Evolutionary conservation across 2,888 invertebrate genomes (phyloP).

Genomic region (Drosophila conformis): DNA sequence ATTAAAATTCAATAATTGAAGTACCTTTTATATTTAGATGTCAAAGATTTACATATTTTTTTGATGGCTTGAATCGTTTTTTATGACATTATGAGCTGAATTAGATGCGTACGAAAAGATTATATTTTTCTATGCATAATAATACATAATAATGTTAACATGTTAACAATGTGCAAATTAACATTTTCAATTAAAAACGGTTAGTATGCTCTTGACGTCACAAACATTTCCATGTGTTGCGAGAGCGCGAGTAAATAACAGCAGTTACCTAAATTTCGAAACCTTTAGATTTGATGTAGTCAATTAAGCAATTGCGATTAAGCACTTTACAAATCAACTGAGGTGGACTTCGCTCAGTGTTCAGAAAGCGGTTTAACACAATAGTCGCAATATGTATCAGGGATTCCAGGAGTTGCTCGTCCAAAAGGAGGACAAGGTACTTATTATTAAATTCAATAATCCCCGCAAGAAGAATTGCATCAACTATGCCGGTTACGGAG

Average conservation of each 20-base stretch:
- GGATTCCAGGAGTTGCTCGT: slow-evolving; percentile 70
- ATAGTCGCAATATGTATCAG: slow-evolving; percentile 63
- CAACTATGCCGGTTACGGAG: slow-evolving; percentile 88
- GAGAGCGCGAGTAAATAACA: not conserved
- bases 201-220: slow-evolving; percentile 10
- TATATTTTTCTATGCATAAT: not conserved
- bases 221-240: not conserved
- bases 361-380: not conserved
- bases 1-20: not conserved
- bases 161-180: no score
- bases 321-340: not conserved
- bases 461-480: slow-evolving; percentile 93
- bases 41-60: not conserved
- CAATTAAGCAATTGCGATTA: not conserved
- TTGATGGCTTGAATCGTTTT: not conserved
- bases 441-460: slow-evolving; percentile 89
- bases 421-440: slow-evolving; percentile 85
- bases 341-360: slow-evolving; percentile 42
- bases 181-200: not conserved
- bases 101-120: not conserved
- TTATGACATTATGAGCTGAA: not conserved
- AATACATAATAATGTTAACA: not conserved
- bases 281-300: not conserved
- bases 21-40: not conserved
- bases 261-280: not conserved